Evolutionary conservation across 2,888 invertebrate genomes (phyloP), one percentile per base, ranked within the genome.

Genomic region (Drosophila suboccidentalis): DNA sequence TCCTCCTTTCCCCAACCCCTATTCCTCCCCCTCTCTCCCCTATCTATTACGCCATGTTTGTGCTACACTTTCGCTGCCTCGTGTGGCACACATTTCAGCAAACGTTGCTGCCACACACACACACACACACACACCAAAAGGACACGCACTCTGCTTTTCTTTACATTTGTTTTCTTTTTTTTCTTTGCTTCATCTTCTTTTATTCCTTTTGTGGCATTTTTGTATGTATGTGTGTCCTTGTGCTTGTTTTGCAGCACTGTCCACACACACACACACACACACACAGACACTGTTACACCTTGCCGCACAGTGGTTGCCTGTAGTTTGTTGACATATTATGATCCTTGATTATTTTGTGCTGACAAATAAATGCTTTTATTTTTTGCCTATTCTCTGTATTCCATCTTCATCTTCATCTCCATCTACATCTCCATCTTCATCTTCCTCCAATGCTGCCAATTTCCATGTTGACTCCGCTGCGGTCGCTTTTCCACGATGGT

Each of bases 301-400:
- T 29, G 29, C 29, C 22, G 9, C 32, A 17, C 29, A 29, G 29
- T 29, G 29, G 29, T 1, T 8, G 29, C 78, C 74, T 38, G 15
- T 15, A 44, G 78, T 76, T 84, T 85, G 86, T 85, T 86, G 85
- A 86, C 87, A 82, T 86, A 81, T 86, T 87, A 86, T 86, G 87
- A 86, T 87, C 87, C 87, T 86, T 86, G 85, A 85, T 86, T 87
- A 85, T 85, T 86, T 85, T 85, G 75, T 86, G 84, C 84, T 85
- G 84, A 88, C 84, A 85, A 85, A 85, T 88, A 85, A 86, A 86
- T 86, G 88, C 84, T 86, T 86, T 86, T 76, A 62, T 77, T 73
- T 72, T 73, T 62, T 22, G 55, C 55, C 57, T 46, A 46, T 57
- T 46, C 64, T 55, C 47, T 58, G 19, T 47, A 36, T 55, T 41